These are phyloP conservation scores for Phengaris arion DNA, from an alignment of 2,888 invertebrate species.

Conservation along the genomic window DNA sequence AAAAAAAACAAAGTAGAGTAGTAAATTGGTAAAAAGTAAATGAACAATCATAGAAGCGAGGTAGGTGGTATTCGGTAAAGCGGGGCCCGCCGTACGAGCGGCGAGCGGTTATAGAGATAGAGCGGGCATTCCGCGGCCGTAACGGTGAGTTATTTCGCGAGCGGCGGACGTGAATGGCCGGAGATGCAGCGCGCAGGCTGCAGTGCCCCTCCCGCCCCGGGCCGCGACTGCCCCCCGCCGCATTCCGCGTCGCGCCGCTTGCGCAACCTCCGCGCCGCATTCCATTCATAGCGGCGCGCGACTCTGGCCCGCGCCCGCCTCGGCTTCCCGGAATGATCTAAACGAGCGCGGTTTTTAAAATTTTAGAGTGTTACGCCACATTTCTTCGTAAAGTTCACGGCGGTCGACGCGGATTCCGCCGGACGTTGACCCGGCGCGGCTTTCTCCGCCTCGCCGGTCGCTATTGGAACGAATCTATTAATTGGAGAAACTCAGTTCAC, in stretches of 20 bases:
- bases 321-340: slow-evolving; percentile 60
- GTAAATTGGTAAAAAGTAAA: background rate
- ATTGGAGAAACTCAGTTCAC: slow-evolving; percentile 79
- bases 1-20: background rate
- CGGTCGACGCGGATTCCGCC: slow-evolving; percentile 71
- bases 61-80: slow-evolving; percentile 26
- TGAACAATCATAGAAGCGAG: background rate
- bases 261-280: slow-evolving; percentile 76
- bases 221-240: slow-evolving; percentile 41
- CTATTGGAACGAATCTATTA: slow-evolving; percentile 80
- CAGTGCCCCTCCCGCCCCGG: slow-evolving; percentile 45
- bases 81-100: slow-evolving; percentile 29
- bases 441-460: slow-evolving; percentile 75
- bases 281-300: slow-evolving; percentile 73
- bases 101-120: slow-evolving; percentile 61
- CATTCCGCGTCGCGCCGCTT: slow-evolving; percentile 61
- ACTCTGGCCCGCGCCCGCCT: slow-evolving; percentile 42
- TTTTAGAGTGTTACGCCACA: slow-evolving; percentile 75
- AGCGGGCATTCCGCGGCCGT: slow-evolving; percentile 72
- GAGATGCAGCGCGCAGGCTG: slow-evolving; percentile 66
- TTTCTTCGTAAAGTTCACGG: slow-evolving; percentile 73
- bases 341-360: slow-evolving; percentile 67
- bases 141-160: slow-evolving; percentile 78
- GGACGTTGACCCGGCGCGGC: slow-evolving; percentile 74
- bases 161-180: slow-evolving; percentile 74